A percentile compares a stretch with the other conserved stretches of the same genome.
These are phyloP conservation scores for Phengaris arion DNA, from an alignment of 2,888 invertebrate species.

Conservation along the genomic window DNA sequence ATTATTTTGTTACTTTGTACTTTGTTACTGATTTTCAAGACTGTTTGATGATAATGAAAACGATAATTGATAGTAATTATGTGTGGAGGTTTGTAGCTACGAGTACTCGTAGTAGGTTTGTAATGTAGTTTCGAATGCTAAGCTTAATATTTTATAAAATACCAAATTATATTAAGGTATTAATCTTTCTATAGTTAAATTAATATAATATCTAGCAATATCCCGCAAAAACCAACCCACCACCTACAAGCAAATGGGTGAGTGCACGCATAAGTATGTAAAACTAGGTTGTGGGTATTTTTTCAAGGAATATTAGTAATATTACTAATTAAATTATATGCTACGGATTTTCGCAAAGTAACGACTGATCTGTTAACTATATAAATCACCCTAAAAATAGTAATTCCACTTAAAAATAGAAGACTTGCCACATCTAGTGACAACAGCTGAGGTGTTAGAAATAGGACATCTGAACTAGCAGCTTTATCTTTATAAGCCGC, in stretches of 20 bases:
- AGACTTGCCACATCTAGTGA: neutral
- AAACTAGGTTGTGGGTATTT: too few species aligned
- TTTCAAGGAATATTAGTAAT: too few species aligned
- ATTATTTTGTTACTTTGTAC: neutral
- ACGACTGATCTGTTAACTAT: too few species aligned
- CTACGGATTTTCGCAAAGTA: too few species aligned
- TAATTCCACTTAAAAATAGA: neutral
- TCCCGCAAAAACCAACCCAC: too few species aligned
- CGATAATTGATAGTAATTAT: neutral
- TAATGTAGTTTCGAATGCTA: neutral
- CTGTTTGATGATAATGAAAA: neutral
- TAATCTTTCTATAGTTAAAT: too few species aligned
- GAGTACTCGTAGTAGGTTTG: neutral
- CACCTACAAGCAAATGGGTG: too few species aligned
- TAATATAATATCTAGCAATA: too few species aligned
- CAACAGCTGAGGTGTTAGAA: neutral
- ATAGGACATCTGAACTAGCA: neutral
- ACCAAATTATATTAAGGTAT: too few species aligned
- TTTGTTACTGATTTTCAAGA: neutral
- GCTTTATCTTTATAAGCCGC: slow-evolving; percentile 4
- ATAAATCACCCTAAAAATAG: neutral
- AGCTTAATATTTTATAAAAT: neutral
- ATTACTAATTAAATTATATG: too few species aligned
- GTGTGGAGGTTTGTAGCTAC: neutral
- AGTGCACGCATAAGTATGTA: too few species aligned